Percentiles rank a stretch among this genome's conserved stretches.
Evolutionary conservation across 1,140 invertebrate genomes (phyloP).

Genomic region (Euwallacea similis): DNA sequence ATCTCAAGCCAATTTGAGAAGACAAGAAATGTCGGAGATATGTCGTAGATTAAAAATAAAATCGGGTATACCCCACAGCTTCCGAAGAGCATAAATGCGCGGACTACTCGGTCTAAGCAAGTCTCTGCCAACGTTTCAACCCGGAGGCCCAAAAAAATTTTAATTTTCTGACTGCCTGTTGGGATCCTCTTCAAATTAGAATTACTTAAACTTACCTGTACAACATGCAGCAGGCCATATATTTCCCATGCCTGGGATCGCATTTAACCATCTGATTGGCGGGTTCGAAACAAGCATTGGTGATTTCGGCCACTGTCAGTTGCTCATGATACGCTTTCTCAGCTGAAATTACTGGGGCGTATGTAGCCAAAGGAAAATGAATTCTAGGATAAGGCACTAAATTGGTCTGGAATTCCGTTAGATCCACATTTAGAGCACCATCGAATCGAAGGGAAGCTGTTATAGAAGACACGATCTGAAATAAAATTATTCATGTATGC

Average conservation of each 20-base stretch:
- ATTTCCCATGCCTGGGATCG: constrained; percentile 77
- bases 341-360: constrained; percentile 75
- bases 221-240: constrained; percentile 87
- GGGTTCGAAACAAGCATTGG: constrained; percentile 80
- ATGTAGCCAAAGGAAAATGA: constrained; percentile 78
- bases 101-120: background rate
- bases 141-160: background rate
- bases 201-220: constrained; percentile 62
- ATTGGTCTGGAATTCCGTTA: constrained; percentile 90
- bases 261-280: constrained; percentile 88
- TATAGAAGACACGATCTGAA: constrained; percentile 75
- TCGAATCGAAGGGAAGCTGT: constrained; percentile 86
- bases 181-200: background rate
- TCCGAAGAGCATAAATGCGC: no score
- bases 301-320: constrained; percentile 76
- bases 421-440: constrained; percentile 84
- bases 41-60: no score
- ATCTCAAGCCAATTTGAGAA: no score
- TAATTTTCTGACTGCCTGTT: background rate
- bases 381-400: constrained; percentile 81
- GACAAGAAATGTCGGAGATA: no score
- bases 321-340: constrained; percentile 84
- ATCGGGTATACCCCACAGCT: no score
- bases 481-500: constrained; percentile 25
- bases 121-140: background rate